These are phyloP conservation scores for Pseudolaguvia tuberculata DNA, from an alignment of 2,113 vertebrate species.

Conservation along the genomic window DNA sequence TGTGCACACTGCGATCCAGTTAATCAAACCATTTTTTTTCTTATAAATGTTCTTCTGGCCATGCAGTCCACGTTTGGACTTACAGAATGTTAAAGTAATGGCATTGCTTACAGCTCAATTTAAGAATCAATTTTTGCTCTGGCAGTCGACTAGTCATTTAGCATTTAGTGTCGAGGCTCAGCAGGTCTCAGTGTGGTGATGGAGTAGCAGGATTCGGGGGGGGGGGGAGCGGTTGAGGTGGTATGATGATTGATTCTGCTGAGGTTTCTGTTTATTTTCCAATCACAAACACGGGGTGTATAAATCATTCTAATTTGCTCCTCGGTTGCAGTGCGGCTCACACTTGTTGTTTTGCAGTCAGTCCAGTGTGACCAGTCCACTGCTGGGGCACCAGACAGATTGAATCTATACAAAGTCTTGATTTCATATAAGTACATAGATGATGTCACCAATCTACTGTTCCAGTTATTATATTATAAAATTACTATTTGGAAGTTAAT, in stretches of 20 bases:
- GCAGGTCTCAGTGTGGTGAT: slow-evolving; percentile 16
- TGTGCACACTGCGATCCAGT: neutral
- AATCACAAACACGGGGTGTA: slow-evolving; percentile 21
- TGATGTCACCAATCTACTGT: neutral
- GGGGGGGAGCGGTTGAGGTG: too few species aligned
- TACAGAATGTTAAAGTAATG: slow-evolving; percentile 21
- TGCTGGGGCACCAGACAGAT: neutral
- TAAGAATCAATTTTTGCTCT: slow-evolving; percentile 26
- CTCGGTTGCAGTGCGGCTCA: slow-evolving; percentile 3
- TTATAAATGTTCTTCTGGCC: neutral
- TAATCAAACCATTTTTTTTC: neutral
- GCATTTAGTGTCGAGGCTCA: slow-evolving; percentile 20
- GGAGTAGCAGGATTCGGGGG: slow-evolving; percentile 3
- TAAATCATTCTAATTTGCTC: slow-evolving; percentile 36
- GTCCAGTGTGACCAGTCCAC: neutral
- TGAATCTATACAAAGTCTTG: neutral
- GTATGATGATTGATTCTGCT: slow-evolving; percentile 37
- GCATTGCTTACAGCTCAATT: slow-evolving; percentile 31
- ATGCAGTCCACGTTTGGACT: neutral
- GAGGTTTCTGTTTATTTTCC: slow-evolving; percentile 37
- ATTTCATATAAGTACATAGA: neutral
- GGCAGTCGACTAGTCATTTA: slow-evolving; percentile 25
- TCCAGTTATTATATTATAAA: neutral
- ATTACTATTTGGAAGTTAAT: neutral
- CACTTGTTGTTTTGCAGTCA: neutral